Evolutionary conservation across 1,140 invertebrate genomes (phyloP), one percentile per base, ranked within the genome.

Genomic region (Mya arenaria): DNA sequence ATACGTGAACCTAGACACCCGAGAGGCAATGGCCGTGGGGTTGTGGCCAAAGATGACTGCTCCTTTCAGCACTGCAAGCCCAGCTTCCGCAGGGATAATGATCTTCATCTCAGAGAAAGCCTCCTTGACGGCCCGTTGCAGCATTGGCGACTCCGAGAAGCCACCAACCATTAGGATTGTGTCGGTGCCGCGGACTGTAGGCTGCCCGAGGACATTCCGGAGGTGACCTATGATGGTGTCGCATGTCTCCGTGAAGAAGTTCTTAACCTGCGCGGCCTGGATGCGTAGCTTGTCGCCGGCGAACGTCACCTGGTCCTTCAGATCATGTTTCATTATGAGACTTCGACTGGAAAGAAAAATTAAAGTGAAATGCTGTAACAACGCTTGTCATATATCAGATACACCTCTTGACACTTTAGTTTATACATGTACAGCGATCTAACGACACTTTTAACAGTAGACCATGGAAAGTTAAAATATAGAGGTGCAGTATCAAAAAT

Each of bases 1-100:
- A 34, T 88, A 88, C 3, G 86, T 88, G 65, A 65, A 82, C 48
- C 81, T 83, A 34, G 81, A 62, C 1, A 88, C 78, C 69, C 86
- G 65, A 0, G 83, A 58, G 19, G 60, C 32, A 44, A 88, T 86
- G 0, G 82, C 75, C 3, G 48, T 39, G 0, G 87, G 85, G 19
- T 83, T 72, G 30, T 88, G 87, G 0, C 85, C 87, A 72, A 84
- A 88, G 55, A 88, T 65, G 0, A 86, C 87, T 3, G 87, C 87
- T 15, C 87, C 87, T 75, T 86, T 88, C 23, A 88, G 25, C 15
- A 86, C 87, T 28, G 87, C 75, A 13, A 86, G 48, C 0, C 78
- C 69, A 23, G 85, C 74, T 0, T 88, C 87, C 13, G 25, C 48
- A 6, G 87, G 87, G 66, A 82, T 71, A 28, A 88, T 77, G 1